Evolutionary conservation across 2,113 vertebrate genomes (phyloP).

Genomic region (Porphyrio hochstetteri): DNA sequence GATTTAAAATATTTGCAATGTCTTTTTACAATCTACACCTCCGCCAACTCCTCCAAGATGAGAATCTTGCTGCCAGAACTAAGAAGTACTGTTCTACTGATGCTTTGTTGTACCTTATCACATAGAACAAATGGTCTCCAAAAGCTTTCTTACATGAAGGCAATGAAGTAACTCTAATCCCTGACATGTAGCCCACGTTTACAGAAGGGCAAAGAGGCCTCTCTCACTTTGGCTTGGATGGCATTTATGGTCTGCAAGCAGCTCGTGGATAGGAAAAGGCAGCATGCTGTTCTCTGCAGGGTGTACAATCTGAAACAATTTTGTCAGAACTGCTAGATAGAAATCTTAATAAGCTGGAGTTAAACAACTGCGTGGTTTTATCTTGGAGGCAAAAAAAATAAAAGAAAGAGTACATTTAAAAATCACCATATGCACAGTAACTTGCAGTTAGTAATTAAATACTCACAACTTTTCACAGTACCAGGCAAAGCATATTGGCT

Average conservation of each 20-base stretch:
- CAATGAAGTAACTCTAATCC: constrained; percentile 17
- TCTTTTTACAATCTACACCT: background rate
- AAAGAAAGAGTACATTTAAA: constrained; percentile 8
- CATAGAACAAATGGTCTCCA: constrained; percentile 5
- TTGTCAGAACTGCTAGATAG: constrained; percentile 27
- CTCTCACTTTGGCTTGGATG: background rate
- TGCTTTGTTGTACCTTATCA: constrained; percentile 6
- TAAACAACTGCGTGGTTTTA: constrained; percentile 12
- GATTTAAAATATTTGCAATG: background rate
- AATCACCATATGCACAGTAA: constrained; percentile 48
- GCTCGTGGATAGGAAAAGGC: background rate
- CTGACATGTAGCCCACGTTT: background rate
- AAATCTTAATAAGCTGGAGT: constrained; percentile 43
- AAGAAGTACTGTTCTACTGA: background rate
- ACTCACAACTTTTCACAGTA: constrained; percentile 56
- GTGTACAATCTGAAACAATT: constrained; percentile 4
- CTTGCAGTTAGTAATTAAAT: constrained; percentile 68
- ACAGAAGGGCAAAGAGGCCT: constrained; percentile 8
- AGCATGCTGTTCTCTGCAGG: constrained; percentile 5
- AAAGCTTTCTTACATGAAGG: background rate
- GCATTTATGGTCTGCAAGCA: constrained; percentile 10
- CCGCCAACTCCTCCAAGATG: background rate
- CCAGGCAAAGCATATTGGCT: constrained; percentile 69
- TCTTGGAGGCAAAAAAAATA: background rate
- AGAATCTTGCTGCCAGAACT: background rate